A percentile compares a stretch with the other conserved stretches of the same genome.
These are phyloP conservation scores for Pelochelys cantorii DNA, from an alignment of 2,797 vertebrate species.

Conservation along the genomic window DNA sequence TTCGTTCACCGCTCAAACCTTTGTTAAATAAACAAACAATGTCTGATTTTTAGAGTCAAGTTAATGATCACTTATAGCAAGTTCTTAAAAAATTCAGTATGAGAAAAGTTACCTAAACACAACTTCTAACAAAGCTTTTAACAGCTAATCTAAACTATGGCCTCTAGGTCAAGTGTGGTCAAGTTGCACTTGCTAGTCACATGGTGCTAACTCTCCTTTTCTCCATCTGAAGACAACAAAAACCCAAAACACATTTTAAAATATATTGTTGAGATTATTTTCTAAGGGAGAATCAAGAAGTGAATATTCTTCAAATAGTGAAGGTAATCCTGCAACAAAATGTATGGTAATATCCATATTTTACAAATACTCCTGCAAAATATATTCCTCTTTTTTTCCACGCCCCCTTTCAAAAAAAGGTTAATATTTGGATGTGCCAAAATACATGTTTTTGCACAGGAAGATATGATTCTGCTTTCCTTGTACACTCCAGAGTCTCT, in stretches of 20 bases:
- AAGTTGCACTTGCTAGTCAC: neutral
- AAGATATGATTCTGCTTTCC: neutral
- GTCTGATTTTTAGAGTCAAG: neutral
- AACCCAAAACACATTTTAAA: neutral
- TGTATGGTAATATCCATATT: neutral
- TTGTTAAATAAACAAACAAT: neutral
- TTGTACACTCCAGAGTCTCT: neutral
- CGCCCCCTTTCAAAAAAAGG: neutral
- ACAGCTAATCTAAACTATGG: neutral
- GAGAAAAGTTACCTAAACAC: neutral
- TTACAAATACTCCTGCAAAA: neutral
- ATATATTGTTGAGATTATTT: neutral
- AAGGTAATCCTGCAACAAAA: neutral
- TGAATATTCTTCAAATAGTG: neutral
- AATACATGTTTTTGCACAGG: neutral
- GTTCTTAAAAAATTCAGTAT: neutral
- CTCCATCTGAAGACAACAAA: neutral
- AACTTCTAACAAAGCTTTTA: neutral
- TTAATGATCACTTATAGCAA: neutral
- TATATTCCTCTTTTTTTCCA: neutral
- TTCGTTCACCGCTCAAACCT: neutral
- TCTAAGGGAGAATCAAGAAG: neutral
- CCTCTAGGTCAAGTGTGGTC: neutral
- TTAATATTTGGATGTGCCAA: neutral
- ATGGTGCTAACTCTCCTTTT: neutral